A percentile compares a stretch with the other conserved stretches of the same genome.
These are phyloP conservation scores for Tachuris rubrigastra DNA, from an alignment of 2,113 vertebrate genomes.

Conservation along the genomic window DNA sequence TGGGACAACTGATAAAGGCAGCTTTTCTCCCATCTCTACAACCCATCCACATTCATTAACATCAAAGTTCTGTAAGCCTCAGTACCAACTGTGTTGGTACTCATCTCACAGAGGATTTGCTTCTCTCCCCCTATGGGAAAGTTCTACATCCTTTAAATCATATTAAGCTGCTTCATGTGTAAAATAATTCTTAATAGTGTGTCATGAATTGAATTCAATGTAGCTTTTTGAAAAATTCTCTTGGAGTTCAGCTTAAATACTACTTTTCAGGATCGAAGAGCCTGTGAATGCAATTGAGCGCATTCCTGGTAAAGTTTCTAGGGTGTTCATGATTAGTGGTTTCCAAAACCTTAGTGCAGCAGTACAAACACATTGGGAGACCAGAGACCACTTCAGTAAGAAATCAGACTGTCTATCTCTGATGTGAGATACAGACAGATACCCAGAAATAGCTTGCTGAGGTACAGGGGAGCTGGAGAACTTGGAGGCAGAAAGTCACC, in stretches of 20 bases:
- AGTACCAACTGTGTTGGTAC: slow-evolving; percentile 60
- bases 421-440: slow-evolving; percentile 2
- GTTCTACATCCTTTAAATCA: slow-evolving; percentile 71
- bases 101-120: slow-evolving; percentile 72
- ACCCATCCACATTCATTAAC: slow-evolving; percentile 67
- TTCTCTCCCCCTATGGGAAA: slow-evolving; percentile 69
- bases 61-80: slow-evolving; percentile 69
- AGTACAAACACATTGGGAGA: slow-evolving; percentile 27
- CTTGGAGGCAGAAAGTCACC: neutral
- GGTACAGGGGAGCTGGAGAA: neutral
- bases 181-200: slow-evolving; percentile 69
- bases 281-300: neutral
- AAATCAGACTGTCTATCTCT: slow-evolving; percentile 56
- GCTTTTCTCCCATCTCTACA: slow-evolving; percentile 55
- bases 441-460: neutral
- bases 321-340: neutral
- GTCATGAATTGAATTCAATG: slow-evolving; percentile 53
- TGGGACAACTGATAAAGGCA: slow-evolving; percentile 63
- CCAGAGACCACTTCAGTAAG: slow-evolving; percentile 58
- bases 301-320: slow-evolving; percentile 56
- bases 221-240: slow-evolving; percentile 66
- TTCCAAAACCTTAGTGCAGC: slow-evolving; percentile 41
- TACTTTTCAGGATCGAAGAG: slow-evolving; percentile 44
- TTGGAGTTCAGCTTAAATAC: slow-evolving; percentile 57
- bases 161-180: slow-evolving; percentile 72